Evolutionary conservation across 2,113 vertebrate species (phyloP).

Genomic region (Hymenochirus boettgeri): DNA sequence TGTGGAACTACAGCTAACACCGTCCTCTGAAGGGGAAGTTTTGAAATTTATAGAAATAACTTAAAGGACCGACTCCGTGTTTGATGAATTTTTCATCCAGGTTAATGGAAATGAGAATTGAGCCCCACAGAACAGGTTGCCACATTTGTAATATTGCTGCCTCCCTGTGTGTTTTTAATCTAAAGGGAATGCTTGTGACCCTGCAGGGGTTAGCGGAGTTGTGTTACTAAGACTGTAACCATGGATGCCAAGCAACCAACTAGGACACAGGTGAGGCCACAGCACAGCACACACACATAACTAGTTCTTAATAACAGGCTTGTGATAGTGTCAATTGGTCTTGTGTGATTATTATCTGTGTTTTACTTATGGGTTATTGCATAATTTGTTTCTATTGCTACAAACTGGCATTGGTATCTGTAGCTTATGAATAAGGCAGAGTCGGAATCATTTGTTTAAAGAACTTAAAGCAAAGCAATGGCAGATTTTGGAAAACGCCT

Average conservation of each 20-base stretch:
- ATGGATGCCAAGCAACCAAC: constrained; percentile 61
- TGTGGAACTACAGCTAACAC: too few species aligned
- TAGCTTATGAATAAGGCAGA: neutral
- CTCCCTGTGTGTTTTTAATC: constrained; percentile 28
- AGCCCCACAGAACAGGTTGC: constrained; percentile 19
- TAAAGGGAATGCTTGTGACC: constrained; percentile 43
- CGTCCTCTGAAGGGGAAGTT: too few species aligned
- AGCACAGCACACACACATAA: constrained; percentile 1
- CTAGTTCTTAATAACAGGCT: constrained; percentile 11
- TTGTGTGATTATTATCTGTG: neutral
- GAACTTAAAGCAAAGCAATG: too few species aligned
- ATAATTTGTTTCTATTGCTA: neutral
- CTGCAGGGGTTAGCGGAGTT: constrained; percentile 45
- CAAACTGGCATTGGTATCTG: neutral
- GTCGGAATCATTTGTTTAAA: too few species aligned
- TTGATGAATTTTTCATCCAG: too few species aligned
- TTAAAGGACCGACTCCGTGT: too few species aligned
- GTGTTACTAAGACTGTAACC: constrained; percentile 63
- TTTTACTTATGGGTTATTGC: too few species aligned
- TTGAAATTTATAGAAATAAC: too few species aligned
- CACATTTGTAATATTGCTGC: constrained; percentile 28
- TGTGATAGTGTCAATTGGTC: neutral
- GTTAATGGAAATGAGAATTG: neutral
- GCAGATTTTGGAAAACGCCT: too few species aligned
- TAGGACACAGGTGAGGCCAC: constrained; percentile 50